Evolutionary conservation across 53 echinoderm and acorn worm species (phyloP).

Genomic region (Holothuria leucospilota): DNA sequence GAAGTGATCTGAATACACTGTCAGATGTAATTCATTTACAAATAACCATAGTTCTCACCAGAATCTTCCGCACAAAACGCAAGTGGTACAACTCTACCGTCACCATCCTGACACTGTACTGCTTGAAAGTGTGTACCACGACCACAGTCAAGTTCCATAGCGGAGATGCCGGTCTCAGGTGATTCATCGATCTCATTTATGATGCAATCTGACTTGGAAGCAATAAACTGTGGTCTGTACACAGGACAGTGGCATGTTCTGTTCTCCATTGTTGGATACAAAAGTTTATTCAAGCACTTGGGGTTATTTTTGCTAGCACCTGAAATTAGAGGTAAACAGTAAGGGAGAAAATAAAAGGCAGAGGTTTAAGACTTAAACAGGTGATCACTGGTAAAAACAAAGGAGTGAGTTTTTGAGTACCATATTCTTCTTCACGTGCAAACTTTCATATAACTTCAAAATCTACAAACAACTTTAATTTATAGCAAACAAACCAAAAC

Average conservation of each 20-base stretch:
- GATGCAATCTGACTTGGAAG: slow-evolving; percentile 83
- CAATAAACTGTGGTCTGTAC: slow-evolving; percentile 70
- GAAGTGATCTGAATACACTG: too few relatives aligned
- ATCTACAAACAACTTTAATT: too few relatives aligned
- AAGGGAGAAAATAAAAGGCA: background rate
- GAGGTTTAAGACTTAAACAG: too few relatives aligned
- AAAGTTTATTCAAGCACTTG: slow-evolving; percentile 57
- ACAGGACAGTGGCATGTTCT: slow-evolving; percentile 76
- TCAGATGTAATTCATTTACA: too few relatives aligned
- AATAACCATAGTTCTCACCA: slow-evolving; percentile 47
- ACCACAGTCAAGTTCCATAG: slow-evolving; percentile 68
- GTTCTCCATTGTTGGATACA: slow-evolving; percentile 66
- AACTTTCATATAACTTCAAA: too few relatives aligned
- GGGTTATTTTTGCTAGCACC: slow-evolving; percentile 60
- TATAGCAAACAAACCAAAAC: too few relatives aligned
- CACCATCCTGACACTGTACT: slow-evolving; percentile 72
- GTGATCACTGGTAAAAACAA: too few relatives aligned
- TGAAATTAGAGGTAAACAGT: slow-evolving; percentile 3
- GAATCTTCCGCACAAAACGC: slow-evolving; percentile 57
- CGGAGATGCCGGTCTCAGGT: slow-evolving; percentile 14
- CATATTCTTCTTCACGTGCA: too few relatives aligned
- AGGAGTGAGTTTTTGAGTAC: too few relatives aligned
- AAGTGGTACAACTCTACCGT: slow-evolving; percentile 70
- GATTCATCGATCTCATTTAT: slow-evolving; percentile 61
- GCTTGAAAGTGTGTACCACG: slow-evolving; percentile 72